Evolutionary conservation across 2,113 vertebrate species (phyloP), one percentile per base, ranked within the genome.

Genomic region (Leptobrachium ailaonicum): DNA sequence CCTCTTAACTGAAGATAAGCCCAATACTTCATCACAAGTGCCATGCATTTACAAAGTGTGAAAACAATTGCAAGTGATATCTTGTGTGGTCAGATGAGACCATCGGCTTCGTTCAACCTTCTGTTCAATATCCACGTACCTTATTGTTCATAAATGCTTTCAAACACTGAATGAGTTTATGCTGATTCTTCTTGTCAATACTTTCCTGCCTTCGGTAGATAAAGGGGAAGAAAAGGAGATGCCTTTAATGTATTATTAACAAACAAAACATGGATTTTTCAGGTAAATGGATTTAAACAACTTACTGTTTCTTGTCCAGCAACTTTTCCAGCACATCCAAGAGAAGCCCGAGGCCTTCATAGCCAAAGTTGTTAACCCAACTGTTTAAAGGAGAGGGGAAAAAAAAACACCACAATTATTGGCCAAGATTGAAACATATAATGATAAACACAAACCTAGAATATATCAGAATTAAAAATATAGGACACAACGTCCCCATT

Each of bases 101-200:
- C 44, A 41, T 47, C 12, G 32, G 44, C 43, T 42, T 32, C 3
- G 8, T 43, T 47, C 5, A 20, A 10, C 45, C 53, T 58, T 11
- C 13, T 68, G 56, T 40, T 77, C 80, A 41, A 60, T 10, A 42
- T 75, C 66, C 2, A 88, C 94, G 90, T 89, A 97, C 98, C 93
- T 99, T 99, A 87, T 98, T 99, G 91, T 99, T 99, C 98, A 99
- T 99, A 91, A 99, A 99, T 70, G 98, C 98, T 92, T 95, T 99
- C 87, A 99, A 94, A 88, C 98, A 99, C 83, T 98, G 98, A 86
- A 99, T 98, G 58, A 99, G 93, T 90, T 99, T 99, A 89, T 98
- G 94, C 85, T 99, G 97, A 90, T 96, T 99, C 84, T 94, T 95
- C 91, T 98, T 98, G 87, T 98, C 96, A 44, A 98, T 97, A 84